A percentile compares a stretch with the other conserved stretches of the same genome.
Conservation (phyloP, 2,888 invertebrate species). For the Ornithoptera alexandrae region DNA sequence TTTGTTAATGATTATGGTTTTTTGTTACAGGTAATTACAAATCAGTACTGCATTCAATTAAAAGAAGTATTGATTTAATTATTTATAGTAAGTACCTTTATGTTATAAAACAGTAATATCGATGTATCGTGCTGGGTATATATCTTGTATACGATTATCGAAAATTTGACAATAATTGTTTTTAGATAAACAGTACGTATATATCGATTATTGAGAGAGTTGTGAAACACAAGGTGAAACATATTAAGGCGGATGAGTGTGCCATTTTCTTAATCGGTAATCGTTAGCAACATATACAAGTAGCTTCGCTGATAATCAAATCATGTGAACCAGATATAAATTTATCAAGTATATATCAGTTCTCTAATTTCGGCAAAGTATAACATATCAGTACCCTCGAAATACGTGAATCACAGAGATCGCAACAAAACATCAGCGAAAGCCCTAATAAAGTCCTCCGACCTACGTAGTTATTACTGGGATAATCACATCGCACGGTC, state of each 20-base stretch:
- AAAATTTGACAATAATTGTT: too few relatives aligned
- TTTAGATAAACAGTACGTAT: too few relatives aligned
- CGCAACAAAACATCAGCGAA: constrained; percentile 10
- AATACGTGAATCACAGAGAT: neutral
- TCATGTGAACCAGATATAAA: too few relatives aligned
- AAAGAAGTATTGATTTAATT: neutral
- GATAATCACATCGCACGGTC: constrained; percentile 25
- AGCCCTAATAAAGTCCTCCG: constrained; percentile 19
- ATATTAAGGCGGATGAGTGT: too few relatives aligned
- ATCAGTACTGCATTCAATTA: neutral
- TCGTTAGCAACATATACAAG: too few relatives aligned
- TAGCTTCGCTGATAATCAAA: too few relatives aligned
- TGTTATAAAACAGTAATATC: neutral
- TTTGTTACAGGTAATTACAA: constrained; percentile 36
- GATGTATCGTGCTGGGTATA: neutral
- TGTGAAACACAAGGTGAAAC: too few relatives aligned
- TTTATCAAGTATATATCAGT: neutral
- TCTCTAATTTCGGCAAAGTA: neutral
- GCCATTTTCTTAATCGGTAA: too few relatives aligned
- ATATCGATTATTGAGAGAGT: too few relatives aligned
- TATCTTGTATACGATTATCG: too few relatives aligned
- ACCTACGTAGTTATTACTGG: constrained; percentile 21
- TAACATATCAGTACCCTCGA: constrained; percentile 1
- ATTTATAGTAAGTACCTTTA: neutral
- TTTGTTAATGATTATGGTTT: neutral